A percentile compares a stretch with the other conserved stretches of the same genome.
Conservation (phyloP, 2,113 vertebrate species). For the Charadrius vociferus region DNA sequence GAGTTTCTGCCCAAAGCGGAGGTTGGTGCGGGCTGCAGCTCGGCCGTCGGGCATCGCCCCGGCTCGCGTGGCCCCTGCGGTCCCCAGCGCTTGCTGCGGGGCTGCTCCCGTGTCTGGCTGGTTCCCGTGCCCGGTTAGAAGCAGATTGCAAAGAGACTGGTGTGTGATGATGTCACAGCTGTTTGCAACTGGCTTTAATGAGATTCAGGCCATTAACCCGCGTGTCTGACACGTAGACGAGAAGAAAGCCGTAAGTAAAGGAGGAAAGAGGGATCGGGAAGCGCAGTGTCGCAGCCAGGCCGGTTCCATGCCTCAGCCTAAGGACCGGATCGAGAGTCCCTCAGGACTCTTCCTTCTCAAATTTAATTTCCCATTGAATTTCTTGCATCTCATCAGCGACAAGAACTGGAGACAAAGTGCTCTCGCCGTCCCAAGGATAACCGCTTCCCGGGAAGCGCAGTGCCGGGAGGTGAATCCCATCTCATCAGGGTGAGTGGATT, state of each 20-base stretch:
- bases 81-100: neutral
- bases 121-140: neutral
- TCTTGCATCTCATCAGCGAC: neutral
- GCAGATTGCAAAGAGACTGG: neutral
- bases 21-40: neutral
- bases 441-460: neutral
- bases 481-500: neutral
- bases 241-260: neutral
- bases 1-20: neutral
- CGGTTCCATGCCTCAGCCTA: neutral
- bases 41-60: rapidly evolving
- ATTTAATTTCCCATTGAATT: neutral
- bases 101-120: neutral
- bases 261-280: rapidly evolving
- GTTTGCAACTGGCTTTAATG: neutral
- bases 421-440: neutral
- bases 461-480: neutral
- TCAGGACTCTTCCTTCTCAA: neutral
- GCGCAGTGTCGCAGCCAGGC: neutral
- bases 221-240: neutral
- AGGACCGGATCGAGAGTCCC: neutral
- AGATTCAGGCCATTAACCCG: neutral
- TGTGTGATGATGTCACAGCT: neutral
- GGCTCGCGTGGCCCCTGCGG: rapidly evolving
- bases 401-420: neutral